These are phyloP conservation scores for Dicyrtomina minuta DNA, from an alignment of 2,888 invertebrate genomes.

Conservation along the genomic window DNA sequence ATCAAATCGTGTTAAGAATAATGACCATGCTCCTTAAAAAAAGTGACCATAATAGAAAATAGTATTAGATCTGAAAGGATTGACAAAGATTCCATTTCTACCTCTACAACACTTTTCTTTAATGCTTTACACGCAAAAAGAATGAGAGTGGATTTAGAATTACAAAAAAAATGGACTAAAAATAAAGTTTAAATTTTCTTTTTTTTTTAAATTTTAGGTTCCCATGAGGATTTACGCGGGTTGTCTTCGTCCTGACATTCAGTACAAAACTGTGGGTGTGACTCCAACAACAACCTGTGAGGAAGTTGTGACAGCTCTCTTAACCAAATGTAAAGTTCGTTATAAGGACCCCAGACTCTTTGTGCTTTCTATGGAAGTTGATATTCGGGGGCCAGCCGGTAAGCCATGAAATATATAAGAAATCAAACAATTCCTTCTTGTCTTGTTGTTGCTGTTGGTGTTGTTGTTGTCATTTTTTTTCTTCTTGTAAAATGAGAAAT, in stretches of 20 bases:
- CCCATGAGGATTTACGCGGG: constrained; percentile 89
- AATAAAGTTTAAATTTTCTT: not conserved
- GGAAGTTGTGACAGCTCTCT: constrained; percentile 78
- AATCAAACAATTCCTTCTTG: not conserved
- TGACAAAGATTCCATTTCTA: too few species aligned
- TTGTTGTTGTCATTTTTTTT: too few species aligned
- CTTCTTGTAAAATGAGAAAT: too few species aligned
- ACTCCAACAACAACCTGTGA: constrained; percentile 84
- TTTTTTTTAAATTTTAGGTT: constrained; percentile 65
- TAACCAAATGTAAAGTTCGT: constrained; percentile 86
- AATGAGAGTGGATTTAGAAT: not conserved
- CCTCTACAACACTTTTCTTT: too few species aligned
- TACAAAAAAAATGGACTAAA: not conserved
- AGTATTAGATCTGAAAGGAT: too few species aligned
- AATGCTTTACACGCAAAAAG: too few species aligned
- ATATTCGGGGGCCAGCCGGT: constrained; percentile 71
- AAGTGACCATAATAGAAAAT: too few species aligned
- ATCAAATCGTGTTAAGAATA: too few species aligned
- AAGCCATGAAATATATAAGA: constrained; percentile 1
- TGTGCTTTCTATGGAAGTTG: constrained; percentile 92
- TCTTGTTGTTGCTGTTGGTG: too few species aligned
- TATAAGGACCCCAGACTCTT: constrained; percentile 89
- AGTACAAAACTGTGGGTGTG: constrained; percentile 91
- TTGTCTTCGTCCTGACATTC: constrained; percentile 86
- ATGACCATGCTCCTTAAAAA: too few species aligned